phyloP scores from a whole-genome alignment of 1,140 invertebrate genomes.

The Euwallacea fornicatus region DNA sequence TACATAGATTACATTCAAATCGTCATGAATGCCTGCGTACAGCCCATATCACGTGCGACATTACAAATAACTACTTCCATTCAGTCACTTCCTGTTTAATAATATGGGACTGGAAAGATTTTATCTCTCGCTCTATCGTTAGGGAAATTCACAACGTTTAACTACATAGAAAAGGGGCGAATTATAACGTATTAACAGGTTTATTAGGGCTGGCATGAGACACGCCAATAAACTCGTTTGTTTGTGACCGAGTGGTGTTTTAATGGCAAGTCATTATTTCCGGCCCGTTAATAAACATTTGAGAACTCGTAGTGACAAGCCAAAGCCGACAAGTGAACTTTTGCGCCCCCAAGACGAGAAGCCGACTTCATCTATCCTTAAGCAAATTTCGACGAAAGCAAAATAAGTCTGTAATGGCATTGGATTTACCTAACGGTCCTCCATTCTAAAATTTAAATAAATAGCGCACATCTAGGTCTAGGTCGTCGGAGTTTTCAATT shows the following conservation, averaged over 20 bases:
- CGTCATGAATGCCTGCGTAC: too few relatives aligned
- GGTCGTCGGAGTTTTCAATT: neutral
- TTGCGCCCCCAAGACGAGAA: too few relatives aligned
- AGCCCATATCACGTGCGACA: conserved; percentile 6
- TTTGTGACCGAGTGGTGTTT: neutral
- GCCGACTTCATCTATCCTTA: too few relatives aligned
- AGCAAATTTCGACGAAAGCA: too few relatives aligned
- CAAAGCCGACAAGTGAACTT: too few relatives aligned
- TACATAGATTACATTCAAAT: too few relatives aligned
- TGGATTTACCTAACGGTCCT: neutral
- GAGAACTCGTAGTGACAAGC: too few relatives aligned
- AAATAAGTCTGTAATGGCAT: neutral
- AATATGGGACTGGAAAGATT: conserved; percentile 8
- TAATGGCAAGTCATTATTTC: neutral
- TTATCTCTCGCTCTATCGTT: conserved; percentile 4
- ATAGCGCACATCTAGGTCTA: conserved; percentile 5
- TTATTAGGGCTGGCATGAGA: conserved; percentile 8
- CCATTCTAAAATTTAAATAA: neutral
- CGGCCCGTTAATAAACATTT: too few relatives aligned
- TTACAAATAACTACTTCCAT: neutral
- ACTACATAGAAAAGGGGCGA: conserved; percentile 6
- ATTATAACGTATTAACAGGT: conserved; percentile 8
- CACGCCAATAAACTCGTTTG: neutral
- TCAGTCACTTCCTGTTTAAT: conserved; percentile 18
- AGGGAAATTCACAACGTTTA: neutral